Base-by-base conservation (phyloP, 2,888 invertebrate genomes). In the Thyatira batis region DNA sequence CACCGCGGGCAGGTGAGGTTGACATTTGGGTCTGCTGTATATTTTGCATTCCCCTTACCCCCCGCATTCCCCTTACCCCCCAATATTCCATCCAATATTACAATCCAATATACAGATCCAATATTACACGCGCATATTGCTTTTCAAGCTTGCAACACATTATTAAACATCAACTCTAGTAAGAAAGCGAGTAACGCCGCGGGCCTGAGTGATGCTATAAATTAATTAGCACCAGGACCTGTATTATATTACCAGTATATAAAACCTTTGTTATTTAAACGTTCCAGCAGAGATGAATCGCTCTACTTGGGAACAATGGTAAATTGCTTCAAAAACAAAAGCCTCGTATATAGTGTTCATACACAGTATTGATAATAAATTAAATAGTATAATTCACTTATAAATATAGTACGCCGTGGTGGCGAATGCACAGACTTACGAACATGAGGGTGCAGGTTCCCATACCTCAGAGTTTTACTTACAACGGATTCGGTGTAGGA, bases 251-350 rank as follows among this genome's bases (percentile, higher is more conserved):
- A 63, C 64, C 52, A 61, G 54, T 59, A 65, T 48, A 69, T 48
- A 63, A n/a, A 67, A 59, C 59, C 61, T 56, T 67, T 67, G 61
- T 67, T 69, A 55, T 60, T 51, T 54, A 39, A 8, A 44, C 49
- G 23, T 33, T 56, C 45, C 17, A 13, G 45, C 48, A 20, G 49
- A 69, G 55, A 63, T 58, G 57, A 52, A 51, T 54, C 53, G 57
- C 51, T 52, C 27, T 11, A 57, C 51, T 52, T 54, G 43, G 23
- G 60, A 56, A 78, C 73, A 73, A 70, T 67, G 55, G 67, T 57
- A 59, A 70, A 72, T 60, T 56, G 46, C 55, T 63, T 30, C 43
- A 27, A 60, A 56, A 67, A 73, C 64, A 73, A 70, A 75, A 70
- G 64, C 45, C 50, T 71, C 54, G 60, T 67, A 71, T 68, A 59